Evolutionary conservation across 2,888 invertebrate species (phyloP).

Genomic region (Chloroclystis v-ata): DNA sequence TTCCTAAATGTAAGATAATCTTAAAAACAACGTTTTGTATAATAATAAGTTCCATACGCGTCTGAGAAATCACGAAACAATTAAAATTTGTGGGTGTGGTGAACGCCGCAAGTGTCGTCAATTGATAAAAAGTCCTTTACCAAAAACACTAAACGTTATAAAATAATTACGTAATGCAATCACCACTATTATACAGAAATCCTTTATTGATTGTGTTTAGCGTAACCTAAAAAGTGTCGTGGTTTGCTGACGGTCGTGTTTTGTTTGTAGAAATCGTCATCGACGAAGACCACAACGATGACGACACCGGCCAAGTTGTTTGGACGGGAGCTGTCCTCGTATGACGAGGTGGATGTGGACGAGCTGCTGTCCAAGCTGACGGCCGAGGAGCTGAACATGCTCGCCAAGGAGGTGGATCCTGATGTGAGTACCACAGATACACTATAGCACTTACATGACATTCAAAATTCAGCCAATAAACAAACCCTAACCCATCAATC

Average conservation of each 20-base stretch:
- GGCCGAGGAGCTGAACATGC: constrained; percentile 96
- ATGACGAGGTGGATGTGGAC: constrained; percentile 97
- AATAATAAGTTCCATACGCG: no score
- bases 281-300: constrained; percentile 92
- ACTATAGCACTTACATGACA: not conserved
- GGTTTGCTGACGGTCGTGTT: constrained; percentile 42
- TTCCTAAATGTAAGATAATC: constrained; percentile 35
- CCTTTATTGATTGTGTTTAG: not conserved
- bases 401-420: constrained; percentile 99
- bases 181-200: not conserved
- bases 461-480: not conserved
- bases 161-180: constrained; percentile 34
- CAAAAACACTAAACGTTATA: constrained; percentile 54
- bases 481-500: not conserved
- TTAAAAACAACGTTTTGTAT: no score
- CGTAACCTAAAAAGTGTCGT: constrained; percentile 32
- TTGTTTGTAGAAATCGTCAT: constrained; percentile 88
- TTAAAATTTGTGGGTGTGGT: constrained; percentile 64
- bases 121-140: constrained; percentile 34
- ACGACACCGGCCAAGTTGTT: constrained; percentile 93
- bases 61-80: constrained; percentile 32
- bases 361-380: constrained; percentile 94
- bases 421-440: constrained; percentile 91
- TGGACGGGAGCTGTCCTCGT: constrained; percentile 92
- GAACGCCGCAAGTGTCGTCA: constrained; percentile 48